A percentile compares a stretch with the other conserved stretches of the same genome.
Evolutionary conservation across 2,888 invertebrate species (phyloP).

Genomic region (Drosophila anomelani): DNA sequence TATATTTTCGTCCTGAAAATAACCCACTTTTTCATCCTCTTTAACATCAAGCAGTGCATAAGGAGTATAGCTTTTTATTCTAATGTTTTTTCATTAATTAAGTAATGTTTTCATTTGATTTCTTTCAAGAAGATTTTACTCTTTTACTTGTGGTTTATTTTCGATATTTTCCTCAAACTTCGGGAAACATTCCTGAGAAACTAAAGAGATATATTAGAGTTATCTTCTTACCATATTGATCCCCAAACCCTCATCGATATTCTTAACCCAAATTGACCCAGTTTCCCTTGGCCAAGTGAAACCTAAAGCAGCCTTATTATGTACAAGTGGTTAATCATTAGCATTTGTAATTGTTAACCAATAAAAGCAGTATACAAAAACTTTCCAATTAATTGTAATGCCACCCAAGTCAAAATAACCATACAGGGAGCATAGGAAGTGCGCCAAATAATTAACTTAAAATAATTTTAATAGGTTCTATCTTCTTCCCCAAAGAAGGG

Average conservation of each 20-base stretch:
- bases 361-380: conserved; percentile 14
- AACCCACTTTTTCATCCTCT: no score
- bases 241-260: conserved; percentile 18
- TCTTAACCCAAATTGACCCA: conserved; percentile 37
- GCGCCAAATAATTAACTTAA: no score
- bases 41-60: no score
- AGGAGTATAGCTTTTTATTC: no score
- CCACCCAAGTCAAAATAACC: conserved; percentile 1
- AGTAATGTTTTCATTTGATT: no score
- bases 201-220: background rate
- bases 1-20: background rate
- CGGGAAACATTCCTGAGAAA: fast-evolving
- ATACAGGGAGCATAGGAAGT: no score
- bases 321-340: conserved; percentile 32
- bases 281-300: conserved; percentile 60
- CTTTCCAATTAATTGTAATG: conserved; percentile 24
- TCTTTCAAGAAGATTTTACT: no score
- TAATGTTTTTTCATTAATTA: no score
- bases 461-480: background rate
- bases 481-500: background rate
- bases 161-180: background rate
- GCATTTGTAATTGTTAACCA: conserved; percentile 61
- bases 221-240: background rate
- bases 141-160: background rate
- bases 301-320: conserved; percentile 30